Evolutionary conservation across 2,888 invertebrate genomes (phyloP), one percentile per base, ranked within the genome.

Genomic region (Rhagonycha lutea): DNA sequence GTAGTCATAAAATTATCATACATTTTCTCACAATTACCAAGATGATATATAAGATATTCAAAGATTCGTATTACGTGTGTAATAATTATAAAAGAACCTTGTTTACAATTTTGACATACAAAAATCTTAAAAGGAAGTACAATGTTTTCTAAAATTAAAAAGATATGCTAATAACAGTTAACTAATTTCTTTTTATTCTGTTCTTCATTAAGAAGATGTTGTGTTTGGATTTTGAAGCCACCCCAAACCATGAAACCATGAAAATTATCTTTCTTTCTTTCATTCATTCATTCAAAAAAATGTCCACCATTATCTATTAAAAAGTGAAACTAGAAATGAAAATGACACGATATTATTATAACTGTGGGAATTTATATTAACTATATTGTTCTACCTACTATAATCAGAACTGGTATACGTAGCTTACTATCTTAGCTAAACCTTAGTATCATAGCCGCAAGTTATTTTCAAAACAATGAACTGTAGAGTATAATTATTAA

Each of bases 1-100:
- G 72, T 73, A 73, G 76, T 76, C 72, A 76, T 76, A 76, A 76
- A 76, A 76, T 76, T 76, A 72, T 72, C 76, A 73, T 76, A 73
- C 67, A 76, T 76, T 76, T 73, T 76, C 76, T 76, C 69, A 76
- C 76, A 76, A 76, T 76, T 76, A 68, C 68, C 68, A n/a, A 28
- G 28, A 28, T 11, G 18, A 68, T 68, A 68, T 9, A 29, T 68
- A 76, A 29, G 72, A 69, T 69, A 60, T 65, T 72, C 75, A 72
- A 75, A 72, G 62, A 60, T 29, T 29, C 29, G 62, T 24, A 23
- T 65, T 71, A 71, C 63, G 10, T 61, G 67, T 23, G 65, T 65
- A 60, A 60, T 67, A 72, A 68, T 72, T 72, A 68, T 28, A 28
- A 61, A 72, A 72, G 23, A 29, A 18, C 60, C 61, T 68, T 67